Evolutionary conservation across 2,113 vertebrate genomes (phyloP).

Genomic region (Fukomys damarensis): DNA sequence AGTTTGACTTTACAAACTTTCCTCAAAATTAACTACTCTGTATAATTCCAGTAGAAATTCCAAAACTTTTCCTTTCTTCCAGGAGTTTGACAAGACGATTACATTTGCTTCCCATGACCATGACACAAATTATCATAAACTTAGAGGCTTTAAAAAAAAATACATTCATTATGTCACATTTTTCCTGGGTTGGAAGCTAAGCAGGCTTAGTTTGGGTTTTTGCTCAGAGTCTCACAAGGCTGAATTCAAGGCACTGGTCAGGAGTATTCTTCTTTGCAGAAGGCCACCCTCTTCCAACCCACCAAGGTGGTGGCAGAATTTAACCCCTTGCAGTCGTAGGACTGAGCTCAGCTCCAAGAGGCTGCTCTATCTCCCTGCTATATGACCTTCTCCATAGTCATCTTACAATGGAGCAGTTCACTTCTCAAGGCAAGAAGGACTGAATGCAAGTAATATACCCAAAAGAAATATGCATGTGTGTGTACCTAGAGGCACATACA

Average conservation of each 20-base stretch:
- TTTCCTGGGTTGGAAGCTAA: not conserved
- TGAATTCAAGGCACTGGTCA: not conserved
- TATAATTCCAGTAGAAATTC: not conserved
- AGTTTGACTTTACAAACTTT: not conserved
- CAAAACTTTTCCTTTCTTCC: not conserved
- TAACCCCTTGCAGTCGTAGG: not conserved
- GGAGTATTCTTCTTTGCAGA: not conserved
- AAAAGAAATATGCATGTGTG: not conserved
- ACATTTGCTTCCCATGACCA: not conserved
- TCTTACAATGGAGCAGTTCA: not conserved
- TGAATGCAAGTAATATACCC: not conserved
- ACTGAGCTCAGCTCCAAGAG: not conserved
- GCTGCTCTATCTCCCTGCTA: not conserved
- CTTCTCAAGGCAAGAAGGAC: not conserved
- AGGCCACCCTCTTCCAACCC: not conserved
- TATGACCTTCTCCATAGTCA: not conserved
- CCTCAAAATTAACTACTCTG: not conserved
- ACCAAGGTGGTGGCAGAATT: not conserved
- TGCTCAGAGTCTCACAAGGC: not conserved
- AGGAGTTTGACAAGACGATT: not conserved
- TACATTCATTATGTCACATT: not conserved
- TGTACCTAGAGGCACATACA: not conserved
- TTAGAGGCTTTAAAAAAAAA: not conserved
- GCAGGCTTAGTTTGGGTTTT: not conserved
- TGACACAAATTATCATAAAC: not conserved